These are phyloP conservation scores for Cecidostiba fungosa DNA, from an alignment of 2,888 invertebrate genomes.

Conservation along the genomic window DNA sequence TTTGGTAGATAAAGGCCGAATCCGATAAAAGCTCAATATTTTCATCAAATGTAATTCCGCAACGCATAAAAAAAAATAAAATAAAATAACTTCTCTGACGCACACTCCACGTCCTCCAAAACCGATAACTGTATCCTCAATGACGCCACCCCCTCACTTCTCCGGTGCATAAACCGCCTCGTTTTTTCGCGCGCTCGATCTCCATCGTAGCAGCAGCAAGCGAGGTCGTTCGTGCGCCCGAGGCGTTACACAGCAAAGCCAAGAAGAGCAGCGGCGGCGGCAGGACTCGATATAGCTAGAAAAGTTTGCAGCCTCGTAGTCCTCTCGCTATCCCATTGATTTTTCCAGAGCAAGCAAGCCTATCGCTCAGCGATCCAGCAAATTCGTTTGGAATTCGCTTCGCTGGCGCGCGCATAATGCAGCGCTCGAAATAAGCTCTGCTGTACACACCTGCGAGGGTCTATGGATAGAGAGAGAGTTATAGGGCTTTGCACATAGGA, in stretches of 20 bases:
- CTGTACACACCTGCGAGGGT: neutral
- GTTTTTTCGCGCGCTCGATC: neutral
- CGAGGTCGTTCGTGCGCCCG: neutral
- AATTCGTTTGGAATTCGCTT: constrained; percentile 67
- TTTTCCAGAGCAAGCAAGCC: constrained; percentile 63
- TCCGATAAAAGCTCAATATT: too few relatives aligned
- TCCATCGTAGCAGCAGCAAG: neutral
- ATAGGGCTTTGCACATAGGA: neutral
- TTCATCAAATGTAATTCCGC: too few relatives aligned
- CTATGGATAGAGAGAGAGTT: neutral
- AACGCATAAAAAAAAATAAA: neutral
- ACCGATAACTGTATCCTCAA: constrained; percentile 14
- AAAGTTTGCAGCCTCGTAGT: constrained; percentile 10
- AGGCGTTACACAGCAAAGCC: neutral
- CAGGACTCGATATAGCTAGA: constrained; percentile 4
- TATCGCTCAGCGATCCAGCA: constrained; percentile 66
- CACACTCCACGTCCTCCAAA: neutral
- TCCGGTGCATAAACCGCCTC: neutral
- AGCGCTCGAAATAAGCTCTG: constrained; percentile 48
- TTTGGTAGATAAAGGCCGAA: too few relatives aligned
- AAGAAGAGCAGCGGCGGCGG: neutral
- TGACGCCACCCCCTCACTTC: neutral
- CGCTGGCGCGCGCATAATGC: constrained; percentile 67
- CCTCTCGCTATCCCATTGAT: constrained; percentile 62
- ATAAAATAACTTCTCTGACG: neutral